A percentile compares a stretch with the other conserved stretches of the same genome.
phyloP scores from a whole-genome alignment of 2,888 invertebrate species.

The Brenthis hecate region DNA sequence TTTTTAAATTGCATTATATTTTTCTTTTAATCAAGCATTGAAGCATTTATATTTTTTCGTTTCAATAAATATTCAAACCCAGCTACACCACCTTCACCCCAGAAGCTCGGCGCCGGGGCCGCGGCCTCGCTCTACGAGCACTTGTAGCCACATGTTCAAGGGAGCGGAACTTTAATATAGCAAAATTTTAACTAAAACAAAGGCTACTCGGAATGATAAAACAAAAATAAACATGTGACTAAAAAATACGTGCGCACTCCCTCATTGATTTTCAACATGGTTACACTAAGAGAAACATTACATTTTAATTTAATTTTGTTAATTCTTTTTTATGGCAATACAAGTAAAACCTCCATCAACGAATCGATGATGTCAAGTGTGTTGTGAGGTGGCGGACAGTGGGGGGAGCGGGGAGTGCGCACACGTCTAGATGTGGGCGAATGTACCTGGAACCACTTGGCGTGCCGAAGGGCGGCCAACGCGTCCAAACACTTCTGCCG shows the following conservation, averaged over 20 bases:
- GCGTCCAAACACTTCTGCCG: slow-evolving; percentile 99
- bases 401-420: slow-evolving; percentile 61
- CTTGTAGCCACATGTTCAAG: slow-evolving; percentile 80
- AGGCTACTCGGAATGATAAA: slow-evolving; percentile 44
- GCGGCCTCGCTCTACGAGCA: slow-evolving; percentile 66
- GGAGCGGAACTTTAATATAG: slow-evolving; percentile 50
- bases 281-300: background rate
- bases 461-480: slow-evolving; percentile 99
- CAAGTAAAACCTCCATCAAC: no score
- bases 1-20: background rate
- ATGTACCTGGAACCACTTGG: slow-evolving; percentile 99
- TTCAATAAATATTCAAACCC: background rate
- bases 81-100: slow-evolving; percentile 44
- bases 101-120: slow-evolving; percentile 68
- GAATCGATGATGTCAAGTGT: background rate
- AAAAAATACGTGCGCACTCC: slow-evolving; percentile 77
- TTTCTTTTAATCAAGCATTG: background rate
- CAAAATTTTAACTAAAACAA: slow-evolving; percentile 39
- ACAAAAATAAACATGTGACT: slow-evolving; percentile 77
- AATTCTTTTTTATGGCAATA: slow-evolving; percentile 1
- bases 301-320: slow-evolving; percentile 8
- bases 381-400: background rate
- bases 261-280: slow-evolving; percentile 32
- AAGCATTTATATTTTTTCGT: no score
- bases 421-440: slow-evolving; percentile 75